Percentiles rank a stretch among this genome's conserved stretches.
These are phyloP conservation scores for Drosophila fulvimacula DNA, from an alignment of 2,888 invertebrate species.

Conservation along the genomic window DNA sequence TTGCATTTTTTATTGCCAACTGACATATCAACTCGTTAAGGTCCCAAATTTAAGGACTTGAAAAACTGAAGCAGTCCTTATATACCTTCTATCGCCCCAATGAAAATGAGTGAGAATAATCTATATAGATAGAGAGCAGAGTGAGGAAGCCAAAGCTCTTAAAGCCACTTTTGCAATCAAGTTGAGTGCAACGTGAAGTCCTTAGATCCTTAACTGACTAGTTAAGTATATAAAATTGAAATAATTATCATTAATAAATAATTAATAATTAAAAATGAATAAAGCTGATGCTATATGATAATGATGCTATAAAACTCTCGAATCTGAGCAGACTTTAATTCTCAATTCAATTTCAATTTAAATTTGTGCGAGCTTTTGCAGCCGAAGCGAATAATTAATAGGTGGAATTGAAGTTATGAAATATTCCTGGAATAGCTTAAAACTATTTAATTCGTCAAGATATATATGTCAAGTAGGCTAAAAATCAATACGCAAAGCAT, in stretches of 20 bases:
- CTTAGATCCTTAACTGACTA: too few species aligned
- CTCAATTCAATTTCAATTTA: too few species aligned
- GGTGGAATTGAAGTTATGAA: too few species aligned
- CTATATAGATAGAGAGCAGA: not conserved
- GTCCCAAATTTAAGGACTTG: not conserved
- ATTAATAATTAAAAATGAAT: too few species aligned
- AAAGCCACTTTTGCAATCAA: not conserved
- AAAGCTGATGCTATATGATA: too few species aligned
- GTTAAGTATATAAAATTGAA: too few species aligned
- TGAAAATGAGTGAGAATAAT: not conserved
- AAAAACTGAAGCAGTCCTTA: not conserved
- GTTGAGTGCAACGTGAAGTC: not conserved
- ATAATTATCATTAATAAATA: too few species aligned
- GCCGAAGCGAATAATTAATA: not conserved
- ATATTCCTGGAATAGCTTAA: not conserved
- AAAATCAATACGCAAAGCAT: slow-evolving; percentile 63
- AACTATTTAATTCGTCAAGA: not conserved
- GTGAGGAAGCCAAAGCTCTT: not conserved
- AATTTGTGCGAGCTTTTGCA: slow-evolving; percentile 14
- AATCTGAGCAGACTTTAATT: too few species aligned
- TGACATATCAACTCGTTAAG: slow-evolving; percentile 28
- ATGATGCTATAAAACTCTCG: too few species aligned
- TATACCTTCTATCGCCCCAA: too few species aligned
- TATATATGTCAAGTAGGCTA: slow-evolving; percentile 52
- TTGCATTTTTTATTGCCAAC: slow-evolving; percentile 71